Evolutionary conservation across 2,888 invertebrate genomes (phyloP), one percentile per base, ranked within the genome.

Genomic region (Acrobasis consociella): DNA sequence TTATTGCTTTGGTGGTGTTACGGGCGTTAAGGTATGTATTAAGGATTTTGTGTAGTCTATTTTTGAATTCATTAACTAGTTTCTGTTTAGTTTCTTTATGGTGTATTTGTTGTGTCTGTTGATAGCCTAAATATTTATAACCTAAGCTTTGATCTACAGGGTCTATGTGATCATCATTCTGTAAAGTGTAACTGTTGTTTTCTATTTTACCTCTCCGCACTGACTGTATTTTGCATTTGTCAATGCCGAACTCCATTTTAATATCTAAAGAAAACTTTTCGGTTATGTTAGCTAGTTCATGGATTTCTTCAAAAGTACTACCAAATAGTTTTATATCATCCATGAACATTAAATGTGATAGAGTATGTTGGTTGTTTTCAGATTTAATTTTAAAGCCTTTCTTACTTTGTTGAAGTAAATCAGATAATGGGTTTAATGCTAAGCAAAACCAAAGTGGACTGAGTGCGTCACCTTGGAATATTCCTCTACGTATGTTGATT

Each of bases 1-100:
- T 73, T 9, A 70, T 63, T 0, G 72, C 65, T 60, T 70, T 70
- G 7, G 66, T 51, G 1, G 56, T 69, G 22, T 71, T 72, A 31
- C 63, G 60, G 11, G 71, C 51, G 39, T 65, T 60, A 0, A 69
- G 59, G 31, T 60, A 49, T 49, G 56, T 56, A 5, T 56, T 56
- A 0, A 56, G 16, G 1, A 42, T 42, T 17, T 16, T 56, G 16
- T 56, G 39, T 10, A 56, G 17, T 17, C 56, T 15, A 42, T 9
- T 16, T 42, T 13, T 15, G 9, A 39, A 42, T 11, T 56, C 17
- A 5, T 56, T 42, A n/a, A 16, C 9, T 1, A 56, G 42, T 16
- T 56, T 42, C 39, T 15, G 10, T 56, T 56, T 56, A 9, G 16
- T 56, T 56, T 56, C 42, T 42, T 16, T 56, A 1, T 56, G 56